Base-by-base conservation (phyloP, 2,888 invertebrate species). In the Leucophenga maculata region DNA sequence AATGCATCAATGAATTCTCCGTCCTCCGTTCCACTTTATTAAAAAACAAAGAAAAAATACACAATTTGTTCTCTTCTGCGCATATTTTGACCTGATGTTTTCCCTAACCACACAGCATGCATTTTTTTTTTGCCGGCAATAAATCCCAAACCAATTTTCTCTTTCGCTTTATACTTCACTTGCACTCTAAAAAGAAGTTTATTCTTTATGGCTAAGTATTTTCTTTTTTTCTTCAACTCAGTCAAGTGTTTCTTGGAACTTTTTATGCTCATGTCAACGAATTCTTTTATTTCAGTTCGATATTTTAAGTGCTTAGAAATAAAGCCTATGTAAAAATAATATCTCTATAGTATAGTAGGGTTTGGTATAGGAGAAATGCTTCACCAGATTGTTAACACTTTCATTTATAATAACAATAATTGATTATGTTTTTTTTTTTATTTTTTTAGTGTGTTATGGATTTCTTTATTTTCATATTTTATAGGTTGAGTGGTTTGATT, bases 211-310 rank as follows among this genome's bases (percentile, higher is more conserved):
- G 50, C 59, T 46, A 66, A 76, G 78, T 79, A 75, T 78, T 78
- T 73, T 22, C 62, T 68, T 8, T 22, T 39, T 44, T 67, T 22
- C 20, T 11, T 54, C 65, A 68, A 68, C 60, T 67, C 54, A 76
- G 72, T 80, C 73, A 75, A 80, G 80, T 82, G 73, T 57, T 80
- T 82, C 80, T 72, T 22, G 74, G 83, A 80, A 80, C n/a, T n/a
- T 75, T 73, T 77, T 67, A 6, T 48, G 44, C 14, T 57, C 46
- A 9, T 11, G 57, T 22, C 18, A 14, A 57, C 57, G 32, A 39
- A 11, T 74, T 71, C 69, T 18, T 64, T 50, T 57, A 55, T 66
- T 44, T 52, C 13, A 50, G 69, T 72, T 66, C 68, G 14, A 46
- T 16, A 48, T 44, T 59, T 65, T 50, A 68, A 68, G 66, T 62